A percentile compares a stretch with the other conserved stretches of the same genome.
phyloP scores from a whole-genome alignment of 2,113 vertebrate genomes.

The Anarrhichthys ocellatus region DNA sequence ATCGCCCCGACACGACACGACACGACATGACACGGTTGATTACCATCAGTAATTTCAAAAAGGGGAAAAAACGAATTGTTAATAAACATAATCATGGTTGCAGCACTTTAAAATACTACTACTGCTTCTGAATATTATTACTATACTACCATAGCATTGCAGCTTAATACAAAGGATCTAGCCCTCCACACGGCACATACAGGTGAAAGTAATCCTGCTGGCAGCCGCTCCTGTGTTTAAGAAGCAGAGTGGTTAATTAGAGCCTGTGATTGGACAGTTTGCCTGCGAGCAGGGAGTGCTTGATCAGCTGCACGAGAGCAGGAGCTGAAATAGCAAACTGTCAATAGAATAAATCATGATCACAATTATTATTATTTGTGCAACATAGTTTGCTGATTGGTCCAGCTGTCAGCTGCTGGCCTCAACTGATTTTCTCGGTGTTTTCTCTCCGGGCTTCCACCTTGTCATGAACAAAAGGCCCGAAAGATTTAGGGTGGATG shows the following conservation, averaged over 20 bases:
- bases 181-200: neutral
- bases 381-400: neutral
- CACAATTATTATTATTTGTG: neutral
- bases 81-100: neutral
- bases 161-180: neutral
- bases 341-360: slow-evolving; percentile 25
- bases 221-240: neutral
- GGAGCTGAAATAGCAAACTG: neutral
- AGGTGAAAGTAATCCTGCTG: neutral
- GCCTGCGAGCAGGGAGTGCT: slow-evolving; percentile 9
- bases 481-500: neutral
- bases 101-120: neutral
- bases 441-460: neutral
- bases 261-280: slow-evolving; percentile 39
- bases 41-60: neutral
- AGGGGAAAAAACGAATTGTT: neutral
- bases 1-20: too few relatives aligned
- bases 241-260: neutral
- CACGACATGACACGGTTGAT: too few relatives aligned
- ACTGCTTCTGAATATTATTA: neutral
- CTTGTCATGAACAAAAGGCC: neutral
- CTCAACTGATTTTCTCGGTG: neutral
- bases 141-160: neutral
- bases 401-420: neutral
- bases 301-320: neutral